Percentiles rank a stretch among this genome's conserved stretches.
Conservation (phyloP, 2,797 vertebrate species). For the Limnodromus scolopaceus region DNA sequence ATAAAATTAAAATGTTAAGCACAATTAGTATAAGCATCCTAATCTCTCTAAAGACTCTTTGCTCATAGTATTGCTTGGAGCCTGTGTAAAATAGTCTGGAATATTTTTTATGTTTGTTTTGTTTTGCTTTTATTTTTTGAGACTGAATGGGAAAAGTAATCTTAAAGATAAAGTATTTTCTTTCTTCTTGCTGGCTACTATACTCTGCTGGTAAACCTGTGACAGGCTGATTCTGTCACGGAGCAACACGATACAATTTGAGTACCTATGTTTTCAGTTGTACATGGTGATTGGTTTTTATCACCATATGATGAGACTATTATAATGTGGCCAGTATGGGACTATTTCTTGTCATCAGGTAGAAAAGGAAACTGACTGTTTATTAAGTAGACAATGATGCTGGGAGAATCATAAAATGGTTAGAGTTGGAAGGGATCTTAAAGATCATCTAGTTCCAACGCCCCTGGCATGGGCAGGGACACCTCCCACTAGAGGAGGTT, state of each 20-base stretch:
- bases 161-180: background rate
- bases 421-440: background rate
- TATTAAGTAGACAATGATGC: background rate
- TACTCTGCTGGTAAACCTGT: background rate
- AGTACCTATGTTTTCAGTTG: background rate
- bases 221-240: background rate
- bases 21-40: slow-evolving; percentile 32
- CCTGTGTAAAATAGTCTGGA: background rate
- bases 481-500: background rate
- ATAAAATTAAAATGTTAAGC: slow-evolving; percentile 45
- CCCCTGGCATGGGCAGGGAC: background rate
- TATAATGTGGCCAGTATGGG: background rate
- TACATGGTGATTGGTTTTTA: background rate
- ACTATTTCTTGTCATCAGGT: background rate
- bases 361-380: background rate
- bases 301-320: background rate
- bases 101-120: background rate
- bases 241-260: background rate
- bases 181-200: background rate
- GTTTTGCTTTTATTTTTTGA: background rate
- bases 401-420: background rate
- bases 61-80: background rate
- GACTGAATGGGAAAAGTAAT: background rate
- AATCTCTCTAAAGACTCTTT: background rate
- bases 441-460: background rate